These are phyloP conservation scores for Thereva nobilitata DNA, from an alignment of 2,888 invertebrate species.

Conservation along the genomic window DNA sequence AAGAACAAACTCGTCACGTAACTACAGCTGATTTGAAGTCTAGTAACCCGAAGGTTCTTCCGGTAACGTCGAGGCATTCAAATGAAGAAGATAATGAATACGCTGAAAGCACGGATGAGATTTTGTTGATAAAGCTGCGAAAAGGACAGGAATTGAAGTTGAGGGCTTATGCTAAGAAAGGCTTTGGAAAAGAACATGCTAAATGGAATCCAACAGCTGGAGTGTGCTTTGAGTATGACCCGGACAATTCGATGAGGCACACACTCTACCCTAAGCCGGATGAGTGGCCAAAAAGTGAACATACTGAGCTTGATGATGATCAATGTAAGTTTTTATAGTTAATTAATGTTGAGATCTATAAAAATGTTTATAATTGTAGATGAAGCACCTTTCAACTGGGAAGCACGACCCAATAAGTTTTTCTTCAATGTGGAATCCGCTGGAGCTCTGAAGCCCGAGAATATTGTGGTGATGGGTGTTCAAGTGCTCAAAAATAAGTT, in stretches of 20 bases:
- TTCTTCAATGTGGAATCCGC: slow-evolving; percentile 96
- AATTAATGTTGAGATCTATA: background rate
- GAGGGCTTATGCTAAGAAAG: slow-evolving; percentile 94
- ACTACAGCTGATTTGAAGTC: slow-evolving; percentile 96
- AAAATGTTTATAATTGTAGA: slow-evolving; percentile 56
- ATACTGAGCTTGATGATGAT: slow-evolving; percentile 89
- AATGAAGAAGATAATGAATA: slow-evolving; percentile 94
- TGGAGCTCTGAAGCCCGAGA: slow-evolving; percentile 93
- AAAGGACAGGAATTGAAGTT: slow-evolving; percentile 92
- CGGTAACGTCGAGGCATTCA: slow-evolving; percentile 88
- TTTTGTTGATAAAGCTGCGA: slow-evolving; percentile 71
- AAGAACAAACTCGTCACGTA: slow-evolving; percentile 92
- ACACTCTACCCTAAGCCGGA: slow-evolving; percentile 95
- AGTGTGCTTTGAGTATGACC: slow-evolving; percentile 98
- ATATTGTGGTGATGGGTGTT: slow-evolving; percentile 94
- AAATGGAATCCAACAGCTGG: slow-evolving; percentile 99
- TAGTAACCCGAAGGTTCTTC: slow-evolving; percentile 87
- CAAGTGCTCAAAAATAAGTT: slow-evolving; percentile 92
- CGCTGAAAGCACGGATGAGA: slow-evolving; percentile 86
- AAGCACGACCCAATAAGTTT: slow-evolving; percentile 95
- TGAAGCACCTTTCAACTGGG: slow-evolving; percentile 93
- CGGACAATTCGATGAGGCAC: slow-evolving; percentile 95
- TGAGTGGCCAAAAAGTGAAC: slow-evolving; percentile 99
- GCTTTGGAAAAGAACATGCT: slow-evolving; percentile 91
- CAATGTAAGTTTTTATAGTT: slow-evolving; percentile 65